A percentile compares a stretch with the other conserved stretches of the same genome.
Evolutionary conservation across 2,888 invertebrate species (phyloP).

Genomic region (Prostheceraeus crozeri): DNA sequence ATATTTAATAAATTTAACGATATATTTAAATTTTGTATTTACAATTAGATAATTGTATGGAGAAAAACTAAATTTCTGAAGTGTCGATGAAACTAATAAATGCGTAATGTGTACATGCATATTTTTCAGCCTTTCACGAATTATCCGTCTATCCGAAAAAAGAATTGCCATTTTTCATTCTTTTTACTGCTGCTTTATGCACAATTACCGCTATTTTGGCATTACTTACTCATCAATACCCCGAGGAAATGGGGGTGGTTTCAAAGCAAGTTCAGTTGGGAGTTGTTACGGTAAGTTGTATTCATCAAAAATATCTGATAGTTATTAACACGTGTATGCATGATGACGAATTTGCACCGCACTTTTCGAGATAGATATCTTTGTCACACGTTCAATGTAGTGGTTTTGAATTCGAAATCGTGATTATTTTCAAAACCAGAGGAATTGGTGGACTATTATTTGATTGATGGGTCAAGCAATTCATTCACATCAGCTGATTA

Average conservation of each 20-base stretch:
- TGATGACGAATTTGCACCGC: too few species aligned
- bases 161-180: constrained; percentile 79
- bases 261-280: constrained; percentile 70
- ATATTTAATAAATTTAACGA: not conserved
- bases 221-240: constrained; percentile 79
- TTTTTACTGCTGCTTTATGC: constrained; percentile 82
- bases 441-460: too few species aligned
- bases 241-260: constrained; percentile 75
- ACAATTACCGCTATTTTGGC: constrained; percentile 81
- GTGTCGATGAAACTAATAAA: not conserved
- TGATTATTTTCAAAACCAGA: too few species aligned
- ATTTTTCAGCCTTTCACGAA: constrained; percentile 68
- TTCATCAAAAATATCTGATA: too few species aligned
- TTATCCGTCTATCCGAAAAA: constrained; percentile 86
- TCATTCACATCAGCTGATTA: too few species aligned
- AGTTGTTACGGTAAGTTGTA: too few species aligned
- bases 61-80: not conserved
- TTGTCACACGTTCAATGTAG: too few species aligned
- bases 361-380: too few species aligned
- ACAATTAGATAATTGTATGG: not conserved
- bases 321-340: too few species aligned
- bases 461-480: too few species aligned
- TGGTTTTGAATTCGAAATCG: too few species aligned
- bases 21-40: not conserved
- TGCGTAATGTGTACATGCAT: constrained; percentile 34